These are phyloP conservation scores for Unio delphinus DNA, from an alignment of 2,888 invertebrate species.

Conservation along the genomic window DNA sequence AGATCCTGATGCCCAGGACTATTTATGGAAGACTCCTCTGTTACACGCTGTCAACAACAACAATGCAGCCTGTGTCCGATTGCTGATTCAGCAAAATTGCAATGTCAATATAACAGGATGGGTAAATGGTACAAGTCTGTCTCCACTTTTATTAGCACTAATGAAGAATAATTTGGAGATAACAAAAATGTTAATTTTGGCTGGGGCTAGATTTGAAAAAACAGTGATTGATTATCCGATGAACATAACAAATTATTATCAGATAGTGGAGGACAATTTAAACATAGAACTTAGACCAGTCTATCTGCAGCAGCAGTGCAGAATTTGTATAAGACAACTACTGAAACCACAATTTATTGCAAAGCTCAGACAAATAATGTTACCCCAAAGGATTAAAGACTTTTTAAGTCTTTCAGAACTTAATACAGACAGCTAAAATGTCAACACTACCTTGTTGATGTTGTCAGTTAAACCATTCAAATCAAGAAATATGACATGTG, in stretches of 20 bases:
- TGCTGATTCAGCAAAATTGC: conserved; percentile 43
- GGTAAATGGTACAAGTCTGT: conserved; percentile 38
- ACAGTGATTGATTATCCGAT: conserved; percentile 40
- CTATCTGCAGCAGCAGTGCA: conserved; percentile 48
- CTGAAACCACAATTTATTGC: conserved; percentile 44
- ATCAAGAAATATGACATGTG: no score
- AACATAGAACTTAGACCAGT: conserved; percentile 44
- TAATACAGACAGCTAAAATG: conserved; percentile 2
- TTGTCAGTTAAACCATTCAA: no score
- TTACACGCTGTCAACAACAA: conserved; percentile 42
- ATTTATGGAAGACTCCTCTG: conserved; percentile 43
- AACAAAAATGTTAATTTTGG: conserved; percentile 45
- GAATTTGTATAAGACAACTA: conserved; percentile 43
- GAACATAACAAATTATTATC: conserved; percentile 40
- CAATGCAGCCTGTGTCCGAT: conserved; percentile 26
- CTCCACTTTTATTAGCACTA: conserved; percentile 47
- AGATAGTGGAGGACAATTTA: conserved; percentile 38
- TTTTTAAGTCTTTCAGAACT: conserved; percentile 36
- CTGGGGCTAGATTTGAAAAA: conserved; percentile 45
- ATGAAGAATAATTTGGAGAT: conserved; percentile 41
- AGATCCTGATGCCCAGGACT: conserved; percentile 38
- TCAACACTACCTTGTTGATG: no score
- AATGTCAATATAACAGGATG: conserved; percentile 42
- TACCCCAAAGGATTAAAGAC: conserved; percentile 36
- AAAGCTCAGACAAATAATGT: conserved; percentile 36